Evolutionary conservation across 1,140 invertebrate genomes (phyloP).

Genomic region (Bombus breviceps): DNA sequence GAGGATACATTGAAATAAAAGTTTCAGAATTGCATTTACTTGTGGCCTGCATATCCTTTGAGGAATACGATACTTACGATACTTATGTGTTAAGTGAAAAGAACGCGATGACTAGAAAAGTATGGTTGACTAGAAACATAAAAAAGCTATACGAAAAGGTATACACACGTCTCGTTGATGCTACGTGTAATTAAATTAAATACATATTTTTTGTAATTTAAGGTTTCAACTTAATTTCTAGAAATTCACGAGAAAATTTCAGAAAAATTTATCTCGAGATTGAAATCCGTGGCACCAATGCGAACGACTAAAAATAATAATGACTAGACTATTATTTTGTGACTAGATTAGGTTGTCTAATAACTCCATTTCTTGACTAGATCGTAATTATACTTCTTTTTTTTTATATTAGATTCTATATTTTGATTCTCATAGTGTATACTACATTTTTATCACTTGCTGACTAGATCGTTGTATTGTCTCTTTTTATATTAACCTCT

Average conservation of each 20-base stretch:
- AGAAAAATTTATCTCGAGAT: background rate
- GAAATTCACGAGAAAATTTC: background rate
- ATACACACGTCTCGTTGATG: background rate
- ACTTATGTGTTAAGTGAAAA: slow-evolving; percentile 33
- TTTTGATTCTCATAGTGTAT: slow-evolving; percentile 13
- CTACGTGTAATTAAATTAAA: slow-evolving; percentile 2
- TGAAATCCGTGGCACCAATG: background rate
- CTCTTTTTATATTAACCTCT: background rate
- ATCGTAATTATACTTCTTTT: background rate
- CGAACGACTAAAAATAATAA: background rate
- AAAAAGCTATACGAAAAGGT: background rate
- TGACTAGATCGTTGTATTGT: slow-evolving; percentile 28
- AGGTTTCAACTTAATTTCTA: background rate
- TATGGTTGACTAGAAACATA: slow-evolving; percentile 3
- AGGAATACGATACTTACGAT: slow-evolving; percentile 51
- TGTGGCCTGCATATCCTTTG: slow-evolving; percentile 72
- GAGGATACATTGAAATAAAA: slow-evolving; percentile 15
- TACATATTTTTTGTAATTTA: background rate
- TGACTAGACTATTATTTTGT: slow-evolving; percentile 4
- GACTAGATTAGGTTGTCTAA: slow-evolving; percentile 13
- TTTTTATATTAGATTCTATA: slow-evolving; percentile 13
- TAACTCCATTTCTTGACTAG: slow-evolving; percentile 27
- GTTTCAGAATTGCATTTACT: slow-evolving; percentile 70
- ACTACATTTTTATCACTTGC: background rate
- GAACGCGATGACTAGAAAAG: slow-evolving; percentile 41